A percentile compares a stretch with the other conserved stretches of the same genome.
Conservation (phyloP, 2,888 invertebrate species). For the Hypsopygia costalis region DNA sequence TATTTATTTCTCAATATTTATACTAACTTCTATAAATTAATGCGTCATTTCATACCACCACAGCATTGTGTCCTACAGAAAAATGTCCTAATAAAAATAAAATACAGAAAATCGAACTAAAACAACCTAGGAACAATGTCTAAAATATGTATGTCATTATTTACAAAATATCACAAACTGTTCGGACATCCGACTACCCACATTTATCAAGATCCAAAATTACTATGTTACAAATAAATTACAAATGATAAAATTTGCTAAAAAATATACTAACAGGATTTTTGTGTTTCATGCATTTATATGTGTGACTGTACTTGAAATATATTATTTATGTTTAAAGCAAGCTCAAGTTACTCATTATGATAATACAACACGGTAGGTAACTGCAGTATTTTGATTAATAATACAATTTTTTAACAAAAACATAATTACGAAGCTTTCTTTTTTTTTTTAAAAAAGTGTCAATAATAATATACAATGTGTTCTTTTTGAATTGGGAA, state of each 20-base stretch:
- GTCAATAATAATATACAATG: too few species aligned
- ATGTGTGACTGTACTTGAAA: too few species aligned
- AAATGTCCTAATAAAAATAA: constrained; percentile 23
- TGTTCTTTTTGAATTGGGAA: too few species aligned
- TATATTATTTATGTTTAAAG: too few species aligned
- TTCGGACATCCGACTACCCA: constrained; percentile 3
- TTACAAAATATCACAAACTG: constrained; percentile 42
- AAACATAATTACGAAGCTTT: too few species aligned
- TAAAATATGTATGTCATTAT: constrained; percentile 25
- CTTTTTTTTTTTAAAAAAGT: too few species aligned
- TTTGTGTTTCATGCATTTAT: too few species aligned
- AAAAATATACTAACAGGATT: too few species aligned
- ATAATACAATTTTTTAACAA: too few species aligned
- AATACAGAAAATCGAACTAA: constrained; percentile 28
- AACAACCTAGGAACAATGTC: constrained; percentile 40
- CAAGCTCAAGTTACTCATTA: too few species aligned
- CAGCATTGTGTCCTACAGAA: constrained; percentile 19
- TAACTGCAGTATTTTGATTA: too few species aligned
- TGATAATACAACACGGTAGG: too few species aligned
- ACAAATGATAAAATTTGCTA: not conserved
- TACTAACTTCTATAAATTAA: constrained; percentile 44
- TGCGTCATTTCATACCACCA: constrained; percentile 31
- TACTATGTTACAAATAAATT: not conserved
- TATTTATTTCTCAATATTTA: constrained; percentile 57
- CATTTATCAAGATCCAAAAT: not conserved